These are phyloP conservation scores for Cyprinella venusta DNA, from an alignment of 2,797 vertebrate genomes.

Conservation along the genomic window DNA sequence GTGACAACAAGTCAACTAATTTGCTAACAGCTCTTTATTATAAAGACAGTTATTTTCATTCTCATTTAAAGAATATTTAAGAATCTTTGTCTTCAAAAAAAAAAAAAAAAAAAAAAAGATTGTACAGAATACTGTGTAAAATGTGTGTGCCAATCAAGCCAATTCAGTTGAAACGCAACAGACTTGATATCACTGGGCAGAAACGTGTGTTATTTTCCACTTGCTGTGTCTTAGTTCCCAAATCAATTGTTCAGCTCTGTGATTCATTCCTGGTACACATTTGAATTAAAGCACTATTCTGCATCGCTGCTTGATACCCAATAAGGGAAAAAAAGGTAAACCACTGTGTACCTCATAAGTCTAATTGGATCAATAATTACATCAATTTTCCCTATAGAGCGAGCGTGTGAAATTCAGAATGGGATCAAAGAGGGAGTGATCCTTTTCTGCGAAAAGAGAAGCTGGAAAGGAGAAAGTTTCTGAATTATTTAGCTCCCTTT, in stretches of 20 bases:
- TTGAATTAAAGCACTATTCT: slow-evolving; percentile 46
- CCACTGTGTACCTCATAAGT: slow-evolving; percentile 35
- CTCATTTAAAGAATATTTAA: neutral
- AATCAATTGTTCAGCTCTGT: slow-evolving; percentile 50
- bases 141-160: neutral
- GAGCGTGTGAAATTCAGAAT: slow-evolving; percentile 30
- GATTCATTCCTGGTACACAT: slow-evolving; percentile 49
- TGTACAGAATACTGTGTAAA: neutral
- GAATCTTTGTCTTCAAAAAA: neutral
- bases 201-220: slow-evolving; percentile 29
- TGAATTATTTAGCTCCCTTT: slow-evolving; percentile 60
- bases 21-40: neutral
- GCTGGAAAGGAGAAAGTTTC: slow-evolving; percentile 32
- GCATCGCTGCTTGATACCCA: slow-evolving; percentile 34
- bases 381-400: slow-evolving; percentile 47
- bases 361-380: slow-evolving; percentile 58
- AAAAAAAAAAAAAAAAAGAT: neutral
- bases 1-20: slow-evolving; percentile 9
- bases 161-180: neutral
- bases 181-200: neutral
- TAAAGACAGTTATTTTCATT: neutral
- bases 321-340: slow-evolving; percentile 45
- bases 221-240: slow-evolving; percentile 31
- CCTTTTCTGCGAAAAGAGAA: slow-evolving; percentile 44
- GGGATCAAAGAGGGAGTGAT: slow-evolving; percentile 36